A percentile compares a stretch with the other conserved stretches of the same genome.
Evolutionary conservation across 2,797 vertebrate genomes (phyloP).

Genomic region (Tragopan temminckii): DNA sequence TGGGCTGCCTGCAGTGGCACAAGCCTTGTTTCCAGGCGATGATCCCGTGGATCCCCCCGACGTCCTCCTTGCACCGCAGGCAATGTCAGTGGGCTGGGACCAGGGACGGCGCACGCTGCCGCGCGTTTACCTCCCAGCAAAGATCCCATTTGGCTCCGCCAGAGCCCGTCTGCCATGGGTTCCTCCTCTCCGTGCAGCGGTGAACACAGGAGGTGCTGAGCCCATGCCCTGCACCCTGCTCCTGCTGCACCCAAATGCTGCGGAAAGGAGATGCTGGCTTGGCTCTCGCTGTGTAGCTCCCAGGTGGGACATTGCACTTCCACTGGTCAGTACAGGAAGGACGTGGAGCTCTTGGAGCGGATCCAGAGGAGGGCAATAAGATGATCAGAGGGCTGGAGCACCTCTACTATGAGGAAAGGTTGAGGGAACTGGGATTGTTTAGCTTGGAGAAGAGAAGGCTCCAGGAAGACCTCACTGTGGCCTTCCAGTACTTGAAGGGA

Average conservation of each 20-base stretch:
- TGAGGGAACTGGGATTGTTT: no score
- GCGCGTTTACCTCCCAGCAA: not conserved
- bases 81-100: not conserved
- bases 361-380: no score
- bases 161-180: not conserved
- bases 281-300: fast-evolving
- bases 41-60: not conserved
- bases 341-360: no score
- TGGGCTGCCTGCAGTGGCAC: not conserved
- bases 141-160: fast-evolving
- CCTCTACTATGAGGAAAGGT: no score
- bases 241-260: not conserved
- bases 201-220: not conserved
- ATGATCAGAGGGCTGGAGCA: no score
- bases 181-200: not conserved
- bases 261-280: not conserved
- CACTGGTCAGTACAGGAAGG: not conserved
- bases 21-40: not conserved
- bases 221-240: not conserved
- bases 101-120: not conserved
- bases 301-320: not conserved
- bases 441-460: no score
- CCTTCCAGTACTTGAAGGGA: no score
- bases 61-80: not conserved
- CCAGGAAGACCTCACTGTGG: no score